These are phyloP conservation scores for Parotia lawesii DNA, from an alignment of 2,113 vertebrate genomes.

Conservation along the genomic window DNA sequence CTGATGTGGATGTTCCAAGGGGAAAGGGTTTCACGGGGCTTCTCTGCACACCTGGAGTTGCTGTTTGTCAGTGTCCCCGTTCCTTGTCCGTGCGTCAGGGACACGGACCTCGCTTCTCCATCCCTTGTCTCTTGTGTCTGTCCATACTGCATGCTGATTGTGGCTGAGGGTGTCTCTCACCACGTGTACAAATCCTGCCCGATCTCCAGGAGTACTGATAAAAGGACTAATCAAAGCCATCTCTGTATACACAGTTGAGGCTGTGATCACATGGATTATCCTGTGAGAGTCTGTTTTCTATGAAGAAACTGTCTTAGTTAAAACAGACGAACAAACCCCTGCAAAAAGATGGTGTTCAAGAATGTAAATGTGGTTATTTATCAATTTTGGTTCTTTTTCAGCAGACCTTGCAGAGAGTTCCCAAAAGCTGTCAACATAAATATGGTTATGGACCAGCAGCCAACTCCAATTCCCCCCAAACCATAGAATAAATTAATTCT, in stretches of 20 bases:
- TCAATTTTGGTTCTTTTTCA: not conserved
- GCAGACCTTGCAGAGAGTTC: not conserved
- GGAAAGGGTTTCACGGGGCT: not conserved
- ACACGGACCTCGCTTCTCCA: not conserved
- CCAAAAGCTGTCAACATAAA: not conserved
- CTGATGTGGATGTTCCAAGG: not conserved
- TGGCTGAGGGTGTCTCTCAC: not conserved
- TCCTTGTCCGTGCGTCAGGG: not conserved
- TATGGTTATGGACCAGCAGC: not conserved
- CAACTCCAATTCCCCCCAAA: not conserved
- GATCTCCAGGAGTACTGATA: not conserved
- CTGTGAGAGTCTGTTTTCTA: not conserved
- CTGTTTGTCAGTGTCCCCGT: accelerated
- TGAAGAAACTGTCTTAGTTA: not conserved
- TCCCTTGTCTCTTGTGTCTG: too few species aligned
- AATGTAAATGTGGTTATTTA: not conserved
- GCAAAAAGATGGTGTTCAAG: not conserved
- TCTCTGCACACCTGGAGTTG: not conserved
- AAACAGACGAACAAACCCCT: not conserved
- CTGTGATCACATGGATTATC: not conserved
- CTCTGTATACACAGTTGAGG: not conserved
- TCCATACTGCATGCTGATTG: accelerated
- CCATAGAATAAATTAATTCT: not conserved
- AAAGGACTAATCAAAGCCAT: not conserved
- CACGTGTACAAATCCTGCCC: not conserved